Evolutionary conservation across 1,140 invertebrate genomes (phyloP).

Genomic region (Calliphora vicina): DNA sequence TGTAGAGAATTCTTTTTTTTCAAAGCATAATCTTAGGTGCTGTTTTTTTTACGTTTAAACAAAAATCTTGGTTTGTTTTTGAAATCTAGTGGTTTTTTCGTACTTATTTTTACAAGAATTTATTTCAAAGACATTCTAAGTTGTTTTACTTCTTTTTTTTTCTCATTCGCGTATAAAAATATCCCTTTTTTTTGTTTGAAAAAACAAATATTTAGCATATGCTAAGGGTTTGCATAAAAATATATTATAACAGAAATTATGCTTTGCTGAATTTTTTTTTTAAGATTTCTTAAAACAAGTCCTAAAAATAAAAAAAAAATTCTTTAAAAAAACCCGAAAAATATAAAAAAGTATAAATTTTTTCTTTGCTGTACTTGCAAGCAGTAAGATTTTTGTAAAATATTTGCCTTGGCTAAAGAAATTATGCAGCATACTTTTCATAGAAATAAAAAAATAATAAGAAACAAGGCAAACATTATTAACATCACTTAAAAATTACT

Average conservation of each 20-base stretch:
- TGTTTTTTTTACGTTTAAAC: neutral
- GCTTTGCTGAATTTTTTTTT: neutral
- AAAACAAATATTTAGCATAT: constrained; percentile 31
- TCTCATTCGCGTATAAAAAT: neutral
- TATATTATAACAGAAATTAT: constrained; percentile 14
- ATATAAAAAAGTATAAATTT: neutral
- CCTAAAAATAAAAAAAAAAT: too few relatives aligned
- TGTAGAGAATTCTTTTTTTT: neutral
- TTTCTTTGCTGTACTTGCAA: neutral
- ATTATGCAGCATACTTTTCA: neutral
- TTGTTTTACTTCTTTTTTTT: neutral
- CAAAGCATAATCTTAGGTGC: constrained; percentile 17
- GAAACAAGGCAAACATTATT: neutral
- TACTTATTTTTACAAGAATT: constrained; percentile 16
- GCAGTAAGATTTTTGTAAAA: neutral
- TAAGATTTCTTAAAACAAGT: neutral
- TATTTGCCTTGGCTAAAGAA: neutral
- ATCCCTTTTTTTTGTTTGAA: neutral
- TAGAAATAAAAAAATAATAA: neutral
- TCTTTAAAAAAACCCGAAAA: neutral
- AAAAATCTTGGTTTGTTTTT: constrained; percentile 24
- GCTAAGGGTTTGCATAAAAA: neutral
- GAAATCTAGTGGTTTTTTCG: neutral
- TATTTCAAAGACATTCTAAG: constrained; percentile 15
- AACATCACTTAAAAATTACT: too few relatives aligned